phyloP scores from a whole-genome alignment of 2,113 vertebrate species.

The Nerophis ophidion region DNA sequence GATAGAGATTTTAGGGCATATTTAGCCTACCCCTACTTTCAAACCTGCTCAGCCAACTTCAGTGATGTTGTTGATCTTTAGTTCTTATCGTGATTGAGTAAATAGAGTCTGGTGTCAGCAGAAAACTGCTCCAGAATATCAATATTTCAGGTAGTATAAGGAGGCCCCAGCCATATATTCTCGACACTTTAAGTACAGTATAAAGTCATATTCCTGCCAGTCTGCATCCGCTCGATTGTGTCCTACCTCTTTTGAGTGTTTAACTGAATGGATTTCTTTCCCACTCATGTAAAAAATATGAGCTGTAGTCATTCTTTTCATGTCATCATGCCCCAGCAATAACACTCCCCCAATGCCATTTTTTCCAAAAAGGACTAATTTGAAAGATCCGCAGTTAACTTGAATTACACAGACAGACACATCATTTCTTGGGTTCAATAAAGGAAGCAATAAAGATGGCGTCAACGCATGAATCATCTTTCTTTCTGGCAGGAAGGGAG shows the following conservation, averaged over 20 bases:
- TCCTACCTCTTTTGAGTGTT: background rate
- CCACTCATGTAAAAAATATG: background rate
- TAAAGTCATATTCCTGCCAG: no score
- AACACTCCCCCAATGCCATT: slow-evolving; percentile 25
- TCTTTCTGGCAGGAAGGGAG: slow-evolving; percentile 6
- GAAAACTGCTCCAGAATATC: no score
- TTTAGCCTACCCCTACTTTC: no score
- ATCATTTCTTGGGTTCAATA: slow-evolving; percentile 34
- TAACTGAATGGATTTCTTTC: background rate
- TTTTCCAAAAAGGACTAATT: slow-evolving; percentile 18
- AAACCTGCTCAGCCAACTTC: no score
- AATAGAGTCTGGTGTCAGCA: no score
- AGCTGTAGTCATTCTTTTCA: slow-evolving; percentile 1
- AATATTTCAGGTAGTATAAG: no score
- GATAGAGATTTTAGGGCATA: no score
- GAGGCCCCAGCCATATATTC: no score
- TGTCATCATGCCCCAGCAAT: slow-evolving; percentile 6
- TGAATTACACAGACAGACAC: slow-evolving; percentile 20
- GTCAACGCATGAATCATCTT: slow-evolving; percentile 18
- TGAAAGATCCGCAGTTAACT: slow-evolving; percentile 24
- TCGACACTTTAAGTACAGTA: no score
- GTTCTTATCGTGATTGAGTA: no score
- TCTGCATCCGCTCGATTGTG: slow-evolving; percentile 11
- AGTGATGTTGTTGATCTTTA: no score
- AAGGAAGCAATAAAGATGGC: slow-evolving; percentile 15